Conservation (phyloP, 1,140 invertebrate species). For the Ericerus pela region DNA sequence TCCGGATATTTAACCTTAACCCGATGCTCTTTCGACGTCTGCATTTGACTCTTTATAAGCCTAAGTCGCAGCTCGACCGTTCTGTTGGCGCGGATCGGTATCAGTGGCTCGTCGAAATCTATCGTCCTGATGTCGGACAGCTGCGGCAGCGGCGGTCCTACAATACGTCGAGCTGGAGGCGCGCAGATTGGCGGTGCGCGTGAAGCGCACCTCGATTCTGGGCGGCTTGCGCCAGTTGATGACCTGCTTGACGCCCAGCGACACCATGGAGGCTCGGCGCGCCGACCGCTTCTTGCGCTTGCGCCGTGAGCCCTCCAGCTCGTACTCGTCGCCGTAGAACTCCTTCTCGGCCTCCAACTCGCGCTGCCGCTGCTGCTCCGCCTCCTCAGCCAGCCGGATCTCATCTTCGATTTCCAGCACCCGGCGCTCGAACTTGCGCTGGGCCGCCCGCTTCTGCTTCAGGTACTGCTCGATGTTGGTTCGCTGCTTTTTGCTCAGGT, state of each 20-base stretch:
- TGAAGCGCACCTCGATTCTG: not conserved
- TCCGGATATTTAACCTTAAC: not conserved
- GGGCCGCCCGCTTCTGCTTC: not conserved
- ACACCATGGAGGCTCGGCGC: not conserved
- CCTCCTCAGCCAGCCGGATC: not conserved
- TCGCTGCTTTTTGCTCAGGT: not conserved
- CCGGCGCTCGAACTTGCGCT: not conserved
- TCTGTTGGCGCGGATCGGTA: not conserved
- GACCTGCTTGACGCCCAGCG: not conserved
- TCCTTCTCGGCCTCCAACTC: not conserved
- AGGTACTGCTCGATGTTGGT: not conserved
- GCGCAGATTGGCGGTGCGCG: not conserved
- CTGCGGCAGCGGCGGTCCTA: not conserved
- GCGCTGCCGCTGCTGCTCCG: not conserved
- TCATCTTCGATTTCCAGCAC: not conserved
- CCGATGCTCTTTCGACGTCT: not conserved
- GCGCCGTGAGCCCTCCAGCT: not conserved
- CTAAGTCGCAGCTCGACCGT: not conserved
- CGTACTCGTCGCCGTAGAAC: slow-evolving; percentile 7
- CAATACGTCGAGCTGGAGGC: not conserved
- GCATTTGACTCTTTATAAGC: not conserved
- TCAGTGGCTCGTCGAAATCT: not conserved
- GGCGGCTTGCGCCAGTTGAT: not conserved
- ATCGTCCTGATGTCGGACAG: not conserved
- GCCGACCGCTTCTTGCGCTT: not conserved